Percentiles rank a stretch among this genome's conserved stretches.
Evolutionary conservation across 1,140 invertebrate species (phyloP).

Genomic region (Bombus confusus): DNA sequence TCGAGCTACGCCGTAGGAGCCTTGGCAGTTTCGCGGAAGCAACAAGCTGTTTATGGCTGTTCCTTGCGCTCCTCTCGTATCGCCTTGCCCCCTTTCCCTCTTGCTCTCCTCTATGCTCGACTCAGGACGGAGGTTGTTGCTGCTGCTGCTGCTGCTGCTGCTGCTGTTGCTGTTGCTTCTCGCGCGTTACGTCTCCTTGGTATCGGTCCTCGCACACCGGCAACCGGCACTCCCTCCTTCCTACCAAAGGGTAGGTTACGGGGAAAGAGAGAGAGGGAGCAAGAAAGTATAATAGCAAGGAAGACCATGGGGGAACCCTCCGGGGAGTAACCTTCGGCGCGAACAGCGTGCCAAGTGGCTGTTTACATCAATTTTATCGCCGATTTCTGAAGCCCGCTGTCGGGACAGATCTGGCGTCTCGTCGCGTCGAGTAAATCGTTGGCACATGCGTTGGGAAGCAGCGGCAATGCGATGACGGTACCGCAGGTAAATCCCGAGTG

Average conservation of each 20-base stretch:
- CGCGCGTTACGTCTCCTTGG: slow-evolving; percentile 25
- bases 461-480: neutral
- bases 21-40: slow-evolving; percentile 78
- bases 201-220: slow-evolving; percentile 39
- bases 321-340: slow-evolving; percentile 62
- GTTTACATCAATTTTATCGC: slow-evolving; percentile 82
- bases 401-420: slow-evolving; percentile 62
- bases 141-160: slow-evolving; percentile 32
- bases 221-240: neutral
- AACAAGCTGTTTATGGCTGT: slow-evolving; percentile 83
- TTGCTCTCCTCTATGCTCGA: slow-evolving; percentile 28
- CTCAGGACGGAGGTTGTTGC: slow-evolving; percentile 16
- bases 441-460: neutral
- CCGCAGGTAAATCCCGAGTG: neutral
- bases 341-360: slow-evolving; percentile 76
- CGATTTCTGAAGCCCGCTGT: slow-evolving; percentile 76
- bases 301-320: slow-evolving; percentile 46
- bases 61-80: slow-evolving; percentile 68
- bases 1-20: slow-evolving; percentile 55
- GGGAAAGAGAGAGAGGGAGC: slow-evolving; percentile 58
- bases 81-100: slow-evolving; percentile 12
- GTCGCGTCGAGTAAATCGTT: neutral
- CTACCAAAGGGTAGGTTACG: slow-evolving; percentile 42
- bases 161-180: slow-evolving; percentile 39
- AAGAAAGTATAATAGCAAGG: slow-evolving; percentile 27